Evolutionary conservation across 1,140 invertebrate species (phyloP), one percentile per base, ranked within the genome.

Genomic region (Drosophila ambigua): DNA sequence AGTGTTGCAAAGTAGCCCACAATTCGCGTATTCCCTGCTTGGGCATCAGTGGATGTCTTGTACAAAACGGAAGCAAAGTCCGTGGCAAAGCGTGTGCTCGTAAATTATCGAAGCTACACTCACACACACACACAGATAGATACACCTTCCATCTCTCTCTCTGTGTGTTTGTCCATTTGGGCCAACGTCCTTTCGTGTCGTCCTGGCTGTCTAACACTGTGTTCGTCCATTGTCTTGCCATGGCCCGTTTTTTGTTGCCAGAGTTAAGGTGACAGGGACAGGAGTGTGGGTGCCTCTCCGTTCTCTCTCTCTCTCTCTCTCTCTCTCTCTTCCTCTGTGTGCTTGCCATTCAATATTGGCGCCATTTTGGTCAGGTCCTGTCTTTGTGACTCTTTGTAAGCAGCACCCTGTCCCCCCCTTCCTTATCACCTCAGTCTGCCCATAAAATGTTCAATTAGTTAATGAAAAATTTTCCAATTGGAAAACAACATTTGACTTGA

Each of bases 381-480:
- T 28, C 44, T 39, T 44, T 43, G 58, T 64, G 52, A 51, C 59
- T 74, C 45, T 52, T 69, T 45, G 72, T 61, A 44, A n/a, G 55
- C 39, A 26, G 35, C 39, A 20, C 35, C 52, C 9, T 2, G 41
- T 63, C 16, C n/a, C 41, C n/a, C 41, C 15, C 8, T 15, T 15
- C 49, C 8, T 24, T 11, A 1, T n/a, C n/a, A 20, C 35, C 7
- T 2, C 53, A 50, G 53, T 45, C 72, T 53, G 59, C 59, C 64
- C 83, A 83, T 88, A 88, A 88, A 88, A 88, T 88, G 83, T 88
- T 88, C 83, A 88, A 88, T 88, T 88, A 88, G 83, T 88, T 88
- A 88, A 88, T 88, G 83, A 88, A 88, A 88, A 88, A 69, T 68
- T 88, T 88, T 88, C 83, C 79, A 88, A 88, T 88, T 88, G 83